These are phyloP conservation scores for Fratercula arctica DNA, from an alignment of 2,797 vertebrate genomes.

Conservation along the genomic window DNA sequence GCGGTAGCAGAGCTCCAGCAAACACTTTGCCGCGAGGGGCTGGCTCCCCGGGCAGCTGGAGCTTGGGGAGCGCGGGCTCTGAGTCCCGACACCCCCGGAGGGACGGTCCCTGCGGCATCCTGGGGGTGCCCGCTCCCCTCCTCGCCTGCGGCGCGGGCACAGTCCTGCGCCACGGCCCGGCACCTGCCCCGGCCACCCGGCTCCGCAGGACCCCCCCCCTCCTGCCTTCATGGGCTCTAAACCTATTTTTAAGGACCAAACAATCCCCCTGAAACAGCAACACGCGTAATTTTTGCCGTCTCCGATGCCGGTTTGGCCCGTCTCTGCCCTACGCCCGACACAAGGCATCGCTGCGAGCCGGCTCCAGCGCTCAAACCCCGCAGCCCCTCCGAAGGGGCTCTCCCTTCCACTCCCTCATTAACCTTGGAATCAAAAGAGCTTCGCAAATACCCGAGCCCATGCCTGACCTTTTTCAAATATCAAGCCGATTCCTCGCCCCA, in stretches of 20 bases:
- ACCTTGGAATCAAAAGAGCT: neutral
- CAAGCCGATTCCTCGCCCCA: neutral
- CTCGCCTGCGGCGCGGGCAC: neutral
- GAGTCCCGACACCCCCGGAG: accelerated
- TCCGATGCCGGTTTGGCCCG: accelerated
- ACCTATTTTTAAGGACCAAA: too few relatives aligned
- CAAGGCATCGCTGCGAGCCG: neutral
- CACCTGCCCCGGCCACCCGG: neutral
- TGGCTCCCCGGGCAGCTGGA: accelerated
- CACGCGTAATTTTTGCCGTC: accelerated
- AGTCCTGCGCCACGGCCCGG: neutral
- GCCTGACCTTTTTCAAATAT: neutral
- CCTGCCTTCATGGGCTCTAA: neutral
- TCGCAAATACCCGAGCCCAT: neutral
- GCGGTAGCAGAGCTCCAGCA: neutral
- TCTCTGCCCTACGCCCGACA: neutral
- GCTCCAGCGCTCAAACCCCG: neutral
- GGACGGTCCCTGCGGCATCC: accelerated
- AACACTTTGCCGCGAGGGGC: neutral
- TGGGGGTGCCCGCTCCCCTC: accelerated
- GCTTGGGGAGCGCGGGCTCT: accelerated
- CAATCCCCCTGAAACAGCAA: neutral
- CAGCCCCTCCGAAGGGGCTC: neutral
- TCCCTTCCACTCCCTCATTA: accelerated
- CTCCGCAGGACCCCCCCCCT: neutral